Base-by-base conservation (phyloP, 2,888 invertebrate species). In the Eupithecia subumbrata region DNA sequence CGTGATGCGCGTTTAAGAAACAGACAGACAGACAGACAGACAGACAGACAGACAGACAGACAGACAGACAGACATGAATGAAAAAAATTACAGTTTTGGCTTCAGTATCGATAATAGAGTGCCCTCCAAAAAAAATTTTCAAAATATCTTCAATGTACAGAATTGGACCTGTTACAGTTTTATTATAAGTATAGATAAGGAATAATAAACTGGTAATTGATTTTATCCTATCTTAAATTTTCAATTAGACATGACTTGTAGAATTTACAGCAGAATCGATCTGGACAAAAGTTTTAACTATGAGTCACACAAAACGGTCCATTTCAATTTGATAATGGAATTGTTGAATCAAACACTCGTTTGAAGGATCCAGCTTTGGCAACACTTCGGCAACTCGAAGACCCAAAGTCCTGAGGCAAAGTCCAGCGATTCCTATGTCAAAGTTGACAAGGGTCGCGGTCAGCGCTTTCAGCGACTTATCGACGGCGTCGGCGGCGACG, bases 401-500 rank as follows among this genome's bases (percentile, higher is more conserved):
- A 60, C 43, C 48, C 34, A 30, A 37, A 71, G 74, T 71, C 52
- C 66, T 56, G 69, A 77, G 70, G 72, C 81, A 76, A 81, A 84
- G 84, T 86, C 81, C 82, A 84, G 81, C 79, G 64, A 85, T 81
- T 80, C 81, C 82, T 80, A 77, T 84, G 89, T 91, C 91, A 89
- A 87, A 90, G 85, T 89, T 91, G 90, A 91, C 87, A 85, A 90
- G 91, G 91, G 90, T 90, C 67, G 81, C 77, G 82, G 88, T 89
- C 89, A 88, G 84, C 80, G 82, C 79, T 88, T 87, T 87, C 87
- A 85, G 80, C 84, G 84, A 86, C 85, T 88, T 86, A 87, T 87
- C 87, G 85, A 80, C 80, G 84, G 25, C 43, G 85, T 86, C 85
- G 86, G 25, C 85, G 86, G 25, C 68, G 85, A 86, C 85, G 86